Evolutionary conservation across 2,888 invertebrate genomes (phyloP), one percentile per base, ranked within the genome.

Genomic region (Aphidoletes aphidimyza): DNA sequence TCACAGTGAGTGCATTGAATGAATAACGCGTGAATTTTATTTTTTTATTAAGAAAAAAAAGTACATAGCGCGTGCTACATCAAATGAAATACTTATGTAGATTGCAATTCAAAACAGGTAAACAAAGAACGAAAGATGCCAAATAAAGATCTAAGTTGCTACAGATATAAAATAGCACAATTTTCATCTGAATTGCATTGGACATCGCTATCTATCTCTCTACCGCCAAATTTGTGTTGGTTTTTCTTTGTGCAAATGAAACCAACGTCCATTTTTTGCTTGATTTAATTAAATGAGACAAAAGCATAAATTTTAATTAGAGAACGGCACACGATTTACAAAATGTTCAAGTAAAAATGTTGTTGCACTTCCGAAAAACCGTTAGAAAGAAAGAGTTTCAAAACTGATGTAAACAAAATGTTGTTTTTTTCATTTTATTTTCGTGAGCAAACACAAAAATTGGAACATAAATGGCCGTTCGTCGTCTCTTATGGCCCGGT

Each of bases 291-390:
- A 69, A 30, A 30, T 14, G 34, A 69, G 69, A 69, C 30, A 69
- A 69, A n/a, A 69, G 69, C 26, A 34, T 69, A 69, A 69, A 69
- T 69, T 69, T 69, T 69, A 69, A 69, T 69, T 30, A 69, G 69
- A 5, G 11, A 22, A 9, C 54, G 22, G 69, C 34, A 14, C 5
- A 69, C 69, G 5, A 69, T 69, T 69, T 17, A 30, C 69, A 47
- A 47, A 47, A 47, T 17, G 17, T 14, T 3, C 47, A 47, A 47
- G 17, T 17, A 47, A 54, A n/a, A 30, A 69, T 26, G 22, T 69
- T 69, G 34, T 54, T 19, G 54, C 54, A 26, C 5, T 54, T 54
- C 34, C 11, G n/a, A n/a, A n/a, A 30, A 69, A 2, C 11, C 69
- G 69, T 26, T 69, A 9, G 34, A 30, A 69, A 6, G 26, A 3